These are phyloP conservation scores for Conchocele bisecta DNA, from an alignment of 2,888 invertebrate species.

Conservation along the genomic window DNA sequence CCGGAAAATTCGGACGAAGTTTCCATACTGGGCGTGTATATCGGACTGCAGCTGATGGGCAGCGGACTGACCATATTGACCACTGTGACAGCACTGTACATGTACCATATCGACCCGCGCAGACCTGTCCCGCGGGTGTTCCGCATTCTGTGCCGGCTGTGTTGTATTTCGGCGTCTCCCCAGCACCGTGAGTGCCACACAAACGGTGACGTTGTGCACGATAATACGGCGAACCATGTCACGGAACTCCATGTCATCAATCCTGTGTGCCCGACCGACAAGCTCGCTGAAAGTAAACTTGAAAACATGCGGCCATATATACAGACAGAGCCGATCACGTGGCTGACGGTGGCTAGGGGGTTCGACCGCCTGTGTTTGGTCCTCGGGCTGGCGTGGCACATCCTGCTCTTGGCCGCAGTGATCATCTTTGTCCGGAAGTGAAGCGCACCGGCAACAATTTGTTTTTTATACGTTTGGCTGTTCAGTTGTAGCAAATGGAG, in stretches of 20 bases:
- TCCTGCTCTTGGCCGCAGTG: conserved; percentile 27
- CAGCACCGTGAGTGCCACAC: neutral
- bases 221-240: neutral
- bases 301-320: neutral
- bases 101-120: conserved; percentile 43
- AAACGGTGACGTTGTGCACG: neutral
- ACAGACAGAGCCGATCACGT: conserved; percentile 24
- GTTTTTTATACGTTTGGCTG: too few species aligned
- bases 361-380: conserved; percentile 55
- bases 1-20: conserved; percentile 62
- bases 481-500: too few species aligned
- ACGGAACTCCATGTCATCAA: neutral
- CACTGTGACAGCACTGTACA: conserved; percentile 52
- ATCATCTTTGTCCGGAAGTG: too few species aligned
- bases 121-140: conserved; percentile 29
- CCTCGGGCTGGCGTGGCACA: conserved; percentile 39
- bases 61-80: conserved; percentile 55
- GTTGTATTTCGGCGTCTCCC: conserved; percentile 1
- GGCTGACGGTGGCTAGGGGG: conserved; percentile 51
- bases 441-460: too few species aligned
- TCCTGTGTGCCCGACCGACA: neutral
- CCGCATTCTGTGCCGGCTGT: conserved; percentile 13
- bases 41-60: conserved; percentile 55
- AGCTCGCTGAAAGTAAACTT: neutral
- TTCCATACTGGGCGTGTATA: conserved; percentile 56